Percentiles rank a stretch among this genome's conserved stretches.
Conservation (phyloP, 2,113 vertebrate species). For the Ammodramus savannarum region DNA sequence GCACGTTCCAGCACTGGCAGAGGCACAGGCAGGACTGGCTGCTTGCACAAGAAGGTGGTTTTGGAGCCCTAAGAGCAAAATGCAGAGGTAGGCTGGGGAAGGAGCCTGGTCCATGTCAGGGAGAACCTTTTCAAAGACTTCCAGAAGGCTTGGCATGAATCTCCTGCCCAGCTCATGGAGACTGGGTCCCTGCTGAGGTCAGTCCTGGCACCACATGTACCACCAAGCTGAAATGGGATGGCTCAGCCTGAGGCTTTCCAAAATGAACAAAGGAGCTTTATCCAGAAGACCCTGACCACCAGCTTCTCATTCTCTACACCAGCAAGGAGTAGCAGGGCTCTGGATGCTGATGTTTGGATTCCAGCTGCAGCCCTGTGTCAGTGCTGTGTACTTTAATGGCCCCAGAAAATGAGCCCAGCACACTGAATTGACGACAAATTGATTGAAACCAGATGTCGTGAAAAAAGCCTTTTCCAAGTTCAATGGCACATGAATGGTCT, state of each 20-base stretch:
- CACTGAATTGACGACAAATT: background rate
- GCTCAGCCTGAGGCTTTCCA: background rate
- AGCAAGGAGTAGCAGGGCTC: background rate
- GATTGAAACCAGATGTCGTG: constrained; percentile 30
- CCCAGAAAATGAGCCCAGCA: background rate
- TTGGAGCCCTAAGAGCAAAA: background rate
- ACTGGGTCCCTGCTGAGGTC: background rate
- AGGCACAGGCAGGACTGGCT: background rate
- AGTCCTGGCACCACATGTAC: rapidly evolving
- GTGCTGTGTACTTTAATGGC: background rate
- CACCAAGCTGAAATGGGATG: background rate
- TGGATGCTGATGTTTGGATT: background rate
- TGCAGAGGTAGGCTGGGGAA: background rate
- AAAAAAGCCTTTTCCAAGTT: constrained; percentile 54
- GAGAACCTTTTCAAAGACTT: background rate
- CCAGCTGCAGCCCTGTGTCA: background rate
- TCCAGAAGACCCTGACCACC: background rate
- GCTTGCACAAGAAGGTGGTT: constrained; percentile 22
- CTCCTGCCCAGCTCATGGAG: rapidly evolving
- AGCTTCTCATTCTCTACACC: background rate
- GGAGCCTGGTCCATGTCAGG: background rate
- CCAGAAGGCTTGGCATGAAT: background rate
- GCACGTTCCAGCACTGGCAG: background rate
- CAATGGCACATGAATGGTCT: constrained; percentile 39
- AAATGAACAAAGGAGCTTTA: background rate